Conservation (phyloP, 2,113 vertebrate genomes). For the Callaeas wilsoni region DNA sequence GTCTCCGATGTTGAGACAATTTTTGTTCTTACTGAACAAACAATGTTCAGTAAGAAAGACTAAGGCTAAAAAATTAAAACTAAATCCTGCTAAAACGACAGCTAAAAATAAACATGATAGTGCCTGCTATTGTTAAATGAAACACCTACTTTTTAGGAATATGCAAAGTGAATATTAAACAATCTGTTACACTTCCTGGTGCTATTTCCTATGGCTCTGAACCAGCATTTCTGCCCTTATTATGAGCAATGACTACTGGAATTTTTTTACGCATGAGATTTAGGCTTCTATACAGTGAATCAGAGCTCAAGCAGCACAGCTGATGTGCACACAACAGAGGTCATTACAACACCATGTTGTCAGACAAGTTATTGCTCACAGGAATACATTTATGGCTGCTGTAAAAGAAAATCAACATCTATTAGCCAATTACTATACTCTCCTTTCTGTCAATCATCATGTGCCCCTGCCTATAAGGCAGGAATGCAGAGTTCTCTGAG, state of each 20-base stretch:
- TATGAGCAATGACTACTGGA: neutral
- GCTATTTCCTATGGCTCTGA: conserved; percentile 6
- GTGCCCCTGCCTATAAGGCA: neutral
- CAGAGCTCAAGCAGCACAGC: conserved; percentile 26
- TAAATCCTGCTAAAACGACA: neutral
- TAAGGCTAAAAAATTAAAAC: neutral
- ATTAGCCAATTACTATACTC: neutral
- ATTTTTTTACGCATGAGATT: neutral
- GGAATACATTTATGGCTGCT: neutral
- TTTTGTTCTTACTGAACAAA: no score
- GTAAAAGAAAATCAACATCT: neutral
- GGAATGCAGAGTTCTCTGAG: neutral
- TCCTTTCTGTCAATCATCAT: neutral
- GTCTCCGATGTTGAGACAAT: neutral
- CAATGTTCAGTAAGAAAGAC: neutral
- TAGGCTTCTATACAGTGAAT: conserved; percentile 31
- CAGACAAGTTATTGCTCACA: conserved; percentile 24
- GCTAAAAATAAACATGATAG: neutral
- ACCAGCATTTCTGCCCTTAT: neutral
- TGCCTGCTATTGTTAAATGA: neutral
- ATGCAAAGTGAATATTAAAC: conserved; percentile 24
- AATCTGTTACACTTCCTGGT: neutral
- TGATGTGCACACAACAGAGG: neutral
- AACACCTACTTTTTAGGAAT: conserved; percentile 47
- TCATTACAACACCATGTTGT: conserved; percentile 26